Conservation (phyloP, 1,140 invertebrate genomes). For the Micrasema minimum region DNA sequence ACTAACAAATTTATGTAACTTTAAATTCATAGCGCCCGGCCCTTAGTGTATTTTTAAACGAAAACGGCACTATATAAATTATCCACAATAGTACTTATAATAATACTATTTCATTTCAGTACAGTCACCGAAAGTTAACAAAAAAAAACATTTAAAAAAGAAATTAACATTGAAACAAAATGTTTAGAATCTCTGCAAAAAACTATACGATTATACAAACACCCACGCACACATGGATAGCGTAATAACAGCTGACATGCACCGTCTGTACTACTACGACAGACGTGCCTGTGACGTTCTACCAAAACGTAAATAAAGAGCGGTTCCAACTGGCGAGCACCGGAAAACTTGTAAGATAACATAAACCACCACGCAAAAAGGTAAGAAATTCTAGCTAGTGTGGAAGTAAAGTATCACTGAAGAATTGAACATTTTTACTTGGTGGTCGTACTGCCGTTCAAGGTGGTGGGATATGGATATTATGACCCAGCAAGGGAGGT, state of each 20-base stretch:
- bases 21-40: too few relatives aligned
- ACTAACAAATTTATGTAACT: too few relatives aligned
- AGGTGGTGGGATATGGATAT: too few relatives aligned
- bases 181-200: background rate
- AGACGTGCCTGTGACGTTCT: conserved; percentile 43
- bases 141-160: too few relatives aligned
- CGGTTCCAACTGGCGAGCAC: background rate
- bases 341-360: background rate
- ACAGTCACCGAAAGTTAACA: too few relatives aligned
- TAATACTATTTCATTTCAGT: too few relatives aligned
- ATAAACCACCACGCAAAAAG: background rate
- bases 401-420: background rate
- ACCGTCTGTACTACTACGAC: conserved; percentile 26
- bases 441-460: too few relatives aligned
- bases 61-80: too few relatives aligned
- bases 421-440: background rate
- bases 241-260: conserved; percentile 42
- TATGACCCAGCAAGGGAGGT: conserved; percentile 16
- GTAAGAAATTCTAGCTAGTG: background rate
- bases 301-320: conserved; percentile 45
- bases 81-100: too few relatives aligned
- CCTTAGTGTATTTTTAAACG: too few relatives aligned
- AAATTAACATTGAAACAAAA: too few relatives aligned
- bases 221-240: conserved; percentile 35
- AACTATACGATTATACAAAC: conserved; percentile 35